Base-by-base conservation (phyloP, 2,113 vertebrate species). In the Sphyrna mokarran region DNA sequence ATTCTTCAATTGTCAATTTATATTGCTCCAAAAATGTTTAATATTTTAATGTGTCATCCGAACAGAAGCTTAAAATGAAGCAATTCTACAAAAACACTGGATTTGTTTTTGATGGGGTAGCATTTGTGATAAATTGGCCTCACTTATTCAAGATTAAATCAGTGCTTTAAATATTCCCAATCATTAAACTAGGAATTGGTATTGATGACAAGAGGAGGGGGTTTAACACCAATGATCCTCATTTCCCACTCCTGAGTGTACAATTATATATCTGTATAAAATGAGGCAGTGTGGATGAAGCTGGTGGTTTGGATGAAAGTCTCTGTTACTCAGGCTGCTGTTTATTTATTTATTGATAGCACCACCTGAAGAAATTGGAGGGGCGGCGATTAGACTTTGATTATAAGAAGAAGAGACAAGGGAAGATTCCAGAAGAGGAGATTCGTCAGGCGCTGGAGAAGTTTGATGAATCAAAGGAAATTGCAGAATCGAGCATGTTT, bases 401-500 rank as follows among this genome's bases (percentile, higher is more conserved):
- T 97, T 99, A 99, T 96, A 99, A 99, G 97, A 99, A 99, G 98
- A 99, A 99, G 97, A 98, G 99, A 72, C 99, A 99, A 97, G 98
- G 98, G 96, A 99, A 99, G 96, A 98, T 99, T 96, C 98, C 98
- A 2, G 99, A 99, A 1, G 99, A 99, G 0, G 99, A 99, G 96
- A 97, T 99, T 96, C 99, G 99, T 95, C 98, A 99, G 93, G 99
- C 99, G 4, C 97, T 99, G 90, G 99, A 99, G 97, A 99, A 99
- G 95, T 99, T 99, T 37, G 99, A 99, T 54, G 99, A 99, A 95
- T 99, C 99, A 95, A 99, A 99, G 97, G 99, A 99, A 97, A 98
- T 99, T 40, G 99, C 99, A 9, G 99, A 99, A 96, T 98, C 98
- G 96, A 99, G 99, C 98, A 99, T 99, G 99, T 99, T 99, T 97